Conservation (phyloP, 2,888 invertebrate genomes). For the Tribolium freemani region DNA sequence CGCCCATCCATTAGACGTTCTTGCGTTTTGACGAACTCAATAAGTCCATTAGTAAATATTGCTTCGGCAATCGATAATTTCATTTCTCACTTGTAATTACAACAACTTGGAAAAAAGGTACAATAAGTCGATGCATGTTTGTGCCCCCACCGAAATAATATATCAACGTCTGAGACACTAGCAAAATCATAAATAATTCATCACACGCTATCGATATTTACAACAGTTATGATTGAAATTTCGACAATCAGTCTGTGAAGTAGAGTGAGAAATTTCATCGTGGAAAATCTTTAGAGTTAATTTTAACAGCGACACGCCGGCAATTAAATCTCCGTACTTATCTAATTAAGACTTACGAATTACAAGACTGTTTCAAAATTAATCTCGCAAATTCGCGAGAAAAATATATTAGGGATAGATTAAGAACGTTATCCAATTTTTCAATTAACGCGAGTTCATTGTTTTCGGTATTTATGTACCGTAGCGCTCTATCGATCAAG, state of each 20-base stretch:
- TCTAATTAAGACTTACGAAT: slow-evolving; percentile 27
- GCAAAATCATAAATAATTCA: slow-evolving; percentile 27
- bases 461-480: slow-evolving; percentile 1
- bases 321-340: slow-evolving; percentile 26
- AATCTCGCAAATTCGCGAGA: slow-evolving; percentile 6
- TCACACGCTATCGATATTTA: neutral
- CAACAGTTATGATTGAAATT: slow-evolving; percentile 2
- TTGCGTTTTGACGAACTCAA: slow-evolving; percentile 48
- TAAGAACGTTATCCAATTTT: slow-evolving; percentile 7
- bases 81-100: slow-evolving; percentile 32
- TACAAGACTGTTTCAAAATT: slow-evolving; percentile 27
- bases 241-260: slow-evolving; percentile 11
- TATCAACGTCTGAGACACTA: slow-evolving; percentile 18
- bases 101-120: neutral
- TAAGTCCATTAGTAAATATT: slow-evolving; percentile 52
- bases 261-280: neutral
- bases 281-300: slow-evolving; percentile 24
- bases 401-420: slow-evolving; percentile 8
- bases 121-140: slow-evolving; percentile 10
- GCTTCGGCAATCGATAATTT: slow-evolving; percentile 43
- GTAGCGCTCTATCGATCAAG: neutral
- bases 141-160: slow-evolving; percentile 11
- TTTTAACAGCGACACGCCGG: slow-evolving; percentile 21
- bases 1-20: slow-evolving; percentile 52
- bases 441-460: slow-evolving; percentile 3